A percentile compares a stretch with the other conserved stretches of the same genome.
These are phyloP conservation scores for Drosophila albomicans DNA, from an alignment of 1,140 invertebrate genomes.

Conservation along the genomic window DNA sequence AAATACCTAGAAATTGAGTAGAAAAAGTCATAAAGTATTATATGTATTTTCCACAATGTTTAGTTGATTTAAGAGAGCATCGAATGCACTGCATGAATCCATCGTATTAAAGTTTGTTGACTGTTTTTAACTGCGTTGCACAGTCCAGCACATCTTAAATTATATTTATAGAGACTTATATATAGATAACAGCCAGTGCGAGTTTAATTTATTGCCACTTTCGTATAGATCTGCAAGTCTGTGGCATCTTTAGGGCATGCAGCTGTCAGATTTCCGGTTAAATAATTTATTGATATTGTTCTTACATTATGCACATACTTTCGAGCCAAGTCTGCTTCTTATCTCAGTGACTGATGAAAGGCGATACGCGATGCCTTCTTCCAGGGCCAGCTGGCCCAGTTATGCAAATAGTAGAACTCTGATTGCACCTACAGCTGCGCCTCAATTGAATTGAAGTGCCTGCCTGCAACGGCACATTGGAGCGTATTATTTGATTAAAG, in stretches of 20 bases:
- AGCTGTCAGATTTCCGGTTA: conserved; percentile 32
- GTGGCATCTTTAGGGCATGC: conserved; percentile 2
- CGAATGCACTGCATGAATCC: background rate
- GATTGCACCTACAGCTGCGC: conserved; percentile 68
- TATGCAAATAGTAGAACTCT: conserved; percentile 64
- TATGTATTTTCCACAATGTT: too few relatives aligned
- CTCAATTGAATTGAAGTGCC: conserved; percentile 47
- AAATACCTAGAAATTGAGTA: too few relatives aligned
- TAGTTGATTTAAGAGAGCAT: too few relatives aligned
- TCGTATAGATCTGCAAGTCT: background rate
- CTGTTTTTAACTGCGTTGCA: background rate
- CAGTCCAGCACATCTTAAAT: background rate
- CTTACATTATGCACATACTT: conserved; percentile 20
- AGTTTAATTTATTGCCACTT: conserved; percentile 31
- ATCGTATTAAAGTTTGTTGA: background rate
- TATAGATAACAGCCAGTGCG: background rate
- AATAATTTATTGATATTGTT: conserved; percentile 14
- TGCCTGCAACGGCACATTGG: conserved; percentile 31
- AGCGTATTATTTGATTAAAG: conserved; percentile 65
- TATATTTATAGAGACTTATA: conserved; percentile 1
- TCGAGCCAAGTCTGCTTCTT: conserved; percentile 3
- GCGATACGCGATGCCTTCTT: conserved; percentile 4
- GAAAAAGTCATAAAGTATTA: too few relatives aligned
- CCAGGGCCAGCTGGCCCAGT: conserved; percentile 37
- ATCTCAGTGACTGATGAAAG: conserved; percentile 19